Conservation (phyloP, 2,797 vertebrate genomes). For the Botia almorhae region DNA sequence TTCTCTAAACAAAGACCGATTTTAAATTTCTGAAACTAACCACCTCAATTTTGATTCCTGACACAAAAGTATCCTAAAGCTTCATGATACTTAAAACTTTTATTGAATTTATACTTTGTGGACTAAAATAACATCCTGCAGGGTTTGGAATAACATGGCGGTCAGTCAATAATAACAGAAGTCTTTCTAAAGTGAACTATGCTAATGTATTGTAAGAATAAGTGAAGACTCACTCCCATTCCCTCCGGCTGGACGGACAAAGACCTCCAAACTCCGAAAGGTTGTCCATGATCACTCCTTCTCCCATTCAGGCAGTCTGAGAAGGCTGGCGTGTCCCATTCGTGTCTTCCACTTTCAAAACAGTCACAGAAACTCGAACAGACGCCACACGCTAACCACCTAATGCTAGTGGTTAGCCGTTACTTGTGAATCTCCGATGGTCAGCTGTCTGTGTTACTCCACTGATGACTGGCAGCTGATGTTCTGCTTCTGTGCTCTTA, state of each 20-base stretch:
- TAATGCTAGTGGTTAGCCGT: constrained; percentile 20
- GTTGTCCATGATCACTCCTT: constrained; percentile 84
- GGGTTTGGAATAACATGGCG: too few relatives aligned
- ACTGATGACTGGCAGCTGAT: constrained; percentile 15
- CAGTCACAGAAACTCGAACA: constrained; percentile 56
- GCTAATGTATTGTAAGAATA: background rate
- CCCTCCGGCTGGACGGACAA: constrained; percentile 76
- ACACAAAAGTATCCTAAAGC: too few relatives aligned
- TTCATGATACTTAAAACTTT: too few relatives aligned
- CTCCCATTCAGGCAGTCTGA: constrained; percentile 76
- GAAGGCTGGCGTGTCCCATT: constrained; percentile 76
- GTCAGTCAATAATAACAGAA: background rate
- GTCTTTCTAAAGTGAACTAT: background rate
- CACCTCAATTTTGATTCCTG: too few relatives aligned
- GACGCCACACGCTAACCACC: constrained; percentile 50
- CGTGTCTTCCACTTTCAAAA: constrained; percentile 63
- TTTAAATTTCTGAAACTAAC: too few relatives aligned
- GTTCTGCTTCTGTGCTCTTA: constrained; percentile 3
- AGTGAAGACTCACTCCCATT: constrained; percentile 82
- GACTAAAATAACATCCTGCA: background rate
- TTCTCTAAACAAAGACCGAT: too few relatives aligned
- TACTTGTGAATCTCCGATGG: constrained; percentile 12
- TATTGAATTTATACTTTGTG: background rate
- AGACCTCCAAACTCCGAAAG: constrained; percentile 78
- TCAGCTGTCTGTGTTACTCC: background rate